These are phyloP conservation scores for Tachina fera DNA, from an alignment of 2,888 invertebrate species.

Conservation along the genomic window DNA sequence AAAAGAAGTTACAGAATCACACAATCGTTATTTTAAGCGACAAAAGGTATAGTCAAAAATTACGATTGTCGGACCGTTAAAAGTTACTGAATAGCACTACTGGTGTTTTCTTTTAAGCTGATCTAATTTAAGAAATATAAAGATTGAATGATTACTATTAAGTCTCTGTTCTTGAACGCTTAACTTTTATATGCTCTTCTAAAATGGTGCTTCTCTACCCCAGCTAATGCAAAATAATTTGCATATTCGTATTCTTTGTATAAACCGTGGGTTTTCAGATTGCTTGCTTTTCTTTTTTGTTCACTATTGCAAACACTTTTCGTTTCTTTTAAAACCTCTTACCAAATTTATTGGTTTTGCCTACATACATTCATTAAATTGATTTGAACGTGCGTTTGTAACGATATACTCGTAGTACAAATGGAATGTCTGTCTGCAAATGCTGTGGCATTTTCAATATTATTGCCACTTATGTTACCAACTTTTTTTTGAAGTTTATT, in stretches of 20 bases:
- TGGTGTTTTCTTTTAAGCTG: too few species aligned
- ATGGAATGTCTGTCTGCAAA: constrained; percentile 6
- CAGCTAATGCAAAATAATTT: constrained; percentile 20
- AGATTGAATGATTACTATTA: constrained; percentile 1
- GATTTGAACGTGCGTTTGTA: constrained; percentile 39
- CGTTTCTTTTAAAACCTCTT: constrained; percentile 25
- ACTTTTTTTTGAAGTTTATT: constrained; percentile 16
- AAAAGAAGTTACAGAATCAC: too few species aligned
- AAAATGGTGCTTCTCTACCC: constrained; percentile 1
- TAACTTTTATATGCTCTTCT: constrained; percentile 21
- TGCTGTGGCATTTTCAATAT: constrained; percentile 57
- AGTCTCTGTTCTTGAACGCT: constrained; percentile 4
- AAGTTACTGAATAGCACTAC: too few species aligned
- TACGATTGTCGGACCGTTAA: too few species aligned
- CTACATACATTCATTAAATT: constrained; percentile 55
- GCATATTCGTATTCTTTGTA: constrained; percentile 20
- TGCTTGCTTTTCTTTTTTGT: background rate
- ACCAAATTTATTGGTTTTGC: constrained; percentile 54
- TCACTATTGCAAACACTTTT: constrained; percentile 26
- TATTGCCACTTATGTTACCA: constrained; percentile 60
- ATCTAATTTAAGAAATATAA: too few species aligned
- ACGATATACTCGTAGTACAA: background rate
- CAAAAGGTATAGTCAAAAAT: too few species aligned
- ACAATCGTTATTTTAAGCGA: too few species aligned
- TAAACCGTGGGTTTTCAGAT: constrained; percentile 8